Percentiles rank a stretch among this genome's conserved stretches.
phyloP scores from a whole-genome alignment of 2,797 vertebrate species.

The Crocidura indochinensis region DNA sequence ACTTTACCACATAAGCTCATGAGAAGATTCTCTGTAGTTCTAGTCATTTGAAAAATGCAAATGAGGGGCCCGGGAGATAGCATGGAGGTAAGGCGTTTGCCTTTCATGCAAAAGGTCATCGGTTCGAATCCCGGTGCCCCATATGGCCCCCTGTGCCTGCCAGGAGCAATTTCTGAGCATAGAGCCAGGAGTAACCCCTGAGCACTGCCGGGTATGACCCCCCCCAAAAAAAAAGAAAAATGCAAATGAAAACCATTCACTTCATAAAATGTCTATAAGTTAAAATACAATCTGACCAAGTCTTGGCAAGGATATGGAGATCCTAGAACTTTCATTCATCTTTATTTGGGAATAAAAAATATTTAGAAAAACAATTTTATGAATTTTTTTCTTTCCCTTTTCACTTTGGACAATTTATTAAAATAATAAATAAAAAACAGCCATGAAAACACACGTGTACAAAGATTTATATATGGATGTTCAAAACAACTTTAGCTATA shows the following conservation, averaged over 20 bases:
- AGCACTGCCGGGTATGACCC: no score
- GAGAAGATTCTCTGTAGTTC: not conserved
- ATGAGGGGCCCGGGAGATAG: no score
- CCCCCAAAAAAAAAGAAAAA: no score
- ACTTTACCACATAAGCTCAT: not conserved
- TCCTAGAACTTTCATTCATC: not conserved
- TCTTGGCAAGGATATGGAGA: not conserved
- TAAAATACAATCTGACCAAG: not conserved
- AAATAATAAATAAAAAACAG: not conserved
- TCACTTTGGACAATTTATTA: constrained; percentile 31
- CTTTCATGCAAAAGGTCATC: no score
- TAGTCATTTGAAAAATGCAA: not conserved
- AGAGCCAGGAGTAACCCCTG: no score
- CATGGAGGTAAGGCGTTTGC: no score
- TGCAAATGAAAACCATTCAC: constrained; percentile 8
- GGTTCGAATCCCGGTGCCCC: no score
- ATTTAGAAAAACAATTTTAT: constrained; percentile 7
- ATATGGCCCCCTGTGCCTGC: no score
- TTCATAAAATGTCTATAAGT: not conserved
- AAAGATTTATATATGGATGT: not conserved
- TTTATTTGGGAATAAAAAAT: not conserved
- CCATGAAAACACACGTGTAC: not conserved
- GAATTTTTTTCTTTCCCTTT: not conserved
- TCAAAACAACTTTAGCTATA: not conserved
- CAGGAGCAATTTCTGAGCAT: no score